phyloP scores from a whole-genome alignment of 2,797 vertebrate species.

The Nannoperca obscura region DNA sequence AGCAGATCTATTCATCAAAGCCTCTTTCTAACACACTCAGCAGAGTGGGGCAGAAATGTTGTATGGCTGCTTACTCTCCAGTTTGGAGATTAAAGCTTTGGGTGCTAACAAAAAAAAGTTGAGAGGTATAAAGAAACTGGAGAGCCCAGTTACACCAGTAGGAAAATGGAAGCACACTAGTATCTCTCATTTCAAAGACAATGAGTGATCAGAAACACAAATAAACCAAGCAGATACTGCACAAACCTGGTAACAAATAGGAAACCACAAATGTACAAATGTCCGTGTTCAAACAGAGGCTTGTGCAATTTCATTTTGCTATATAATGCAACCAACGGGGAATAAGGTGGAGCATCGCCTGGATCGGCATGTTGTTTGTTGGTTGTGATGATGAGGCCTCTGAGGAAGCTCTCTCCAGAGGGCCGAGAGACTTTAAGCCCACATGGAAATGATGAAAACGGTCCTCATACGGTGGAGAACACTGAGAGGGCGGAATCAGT shows the following conservation, averaged over 20 bases:
- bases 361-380: conserved; percentile 65
- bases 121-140: conserved; percentile 19
- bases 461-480: conserved; percentile 21
- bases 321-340: conserved; percentile 16
- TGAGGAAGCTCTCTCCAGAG: conserved; percentile 52
- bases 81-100: conserved; percentile 76
- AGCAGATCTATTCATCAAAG: conserved; percentile 84
- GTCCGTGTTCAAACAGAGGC: background rate
- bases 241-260: background rate
- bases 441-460: conserved; percentile 66
- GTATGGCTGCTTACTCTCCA: conserved; percentile 71
- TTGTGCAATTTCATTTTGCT: conserved; percentile 15
- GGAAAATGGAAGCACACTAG: conserved; percentile 5
- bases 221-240: background rate
- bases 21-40: conserved; percentile 82
- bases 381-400: conserved; percentile 68
- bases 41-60: conserved; percentile 66
- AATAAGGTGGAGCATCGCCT: conserved; percentile 22
- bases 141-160: conserved; percentile 4
- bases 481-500: conserved; percentile 11
- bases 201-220: background rate
- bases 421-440: conserved; percentile 45
- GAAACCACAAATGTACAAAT: background rate
- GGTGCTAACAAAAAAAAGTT: conserved; percentile 63
- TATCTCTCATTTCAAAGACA: background rate